These are phyloP conservation scores for Chironex yamaguchii DNA, from an alignment of 30 jellyfish, hydroid and myxozoan species.

Conservation along the genomic window DNA sequence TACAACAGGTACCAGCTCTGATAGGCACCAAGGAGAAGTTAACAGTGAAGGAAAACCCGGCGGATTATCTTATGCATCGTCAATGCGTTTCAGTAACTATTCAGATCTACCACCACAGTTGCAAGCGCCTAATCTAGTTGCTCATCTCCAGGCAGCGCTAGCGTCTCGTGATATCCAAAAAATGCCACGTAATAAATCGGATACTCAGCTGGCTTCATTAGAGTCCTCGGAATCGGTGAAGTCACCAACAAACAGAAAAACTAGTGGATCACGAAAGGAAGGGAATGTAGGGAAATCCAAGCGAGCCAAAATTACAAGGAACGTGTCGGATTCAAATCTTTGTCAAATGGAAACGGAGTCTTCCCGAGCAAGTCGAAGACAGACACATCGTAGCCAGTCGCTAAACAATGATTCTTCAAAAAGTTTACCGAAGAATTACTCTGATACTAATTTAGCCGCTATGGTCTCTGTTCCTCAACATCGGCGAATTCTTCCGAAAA, in stretches of 20 bases:
- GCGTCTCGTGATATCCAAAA: slow-evolving; percentile 50
- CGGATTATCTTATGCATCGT: background rate
- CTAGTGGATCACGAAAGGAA: background rate
- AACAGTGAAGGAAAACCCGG: background rate
- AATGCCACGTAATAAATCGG: slow-evolving; percentile 78
- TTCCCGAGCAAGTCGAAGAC: slow-evolving; percentile 10
- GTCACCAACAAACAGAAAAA: slow-evolving; percentile 12
- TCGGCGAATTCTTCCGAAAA: slow-evolving; percentile 78
- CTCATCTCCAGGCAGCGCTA: slow-evolving; percentile 95
- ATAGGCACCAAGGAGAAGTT: background rate
- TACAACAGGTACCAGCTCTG: background rate
- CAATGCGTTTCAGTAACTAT: slow-evolving; percentile 39
- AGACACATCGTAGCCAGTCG: slow-evolving; percentile 58
- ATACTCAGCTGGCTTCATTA: slow-evolving; percentile 52
- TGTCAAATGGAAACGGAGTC: slow-evolving; percentile 69
- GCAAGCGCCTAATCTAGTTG: slow-evolving; percentile 97
- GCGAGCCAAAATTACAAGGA: slow-evolving; percentile 57
- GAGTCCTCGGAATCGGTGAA: slow-evolving; percentile 29
- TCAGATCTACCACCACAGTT: slow-evolving; percentile 97
- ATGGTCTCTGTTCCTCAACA: slow-evolving; percentile 56
- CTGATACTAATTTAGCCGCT: slow-evolving; percentile 68
- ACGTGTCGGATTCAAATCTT: slow-evolving; percentile 73
- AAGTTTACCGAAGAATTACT: slow-evolving; percentile 63
- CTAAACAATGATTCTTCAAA: slow-evolving; percentile 54
- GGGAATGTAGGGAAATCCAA: slow-evolving; percentile 17